Conservation (phyloP, 2,113 vertebrate species). For the Hippocampus barbouri region DNA sequence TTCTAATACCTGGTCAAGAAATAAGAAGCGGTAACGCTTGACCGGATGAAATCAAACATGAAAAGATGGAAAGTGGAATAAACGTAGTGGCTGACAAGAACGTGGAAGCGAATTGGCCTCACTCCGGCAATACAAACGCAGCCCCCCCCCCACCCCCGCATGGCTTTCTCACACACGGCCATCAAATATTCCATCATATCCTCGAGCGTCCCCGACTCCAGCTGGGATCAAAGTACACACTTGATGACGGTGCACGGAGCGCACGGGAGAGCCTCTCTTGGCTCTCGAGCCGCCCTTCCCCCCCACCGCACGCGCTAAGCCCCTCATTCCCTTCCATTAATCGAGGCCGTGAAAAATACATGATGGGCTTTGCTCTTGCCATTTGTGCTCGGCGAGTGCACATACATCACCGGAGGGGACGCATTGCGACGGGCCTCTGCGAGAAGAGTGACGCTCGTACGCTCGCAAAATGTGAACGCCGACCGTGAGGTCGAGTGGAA, state of each 20-base stretch:
- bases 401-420: conserved; percentile 17
- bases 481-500: not conserved
- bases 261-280: conserved; percentile 42
- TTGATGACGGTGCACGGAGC: conserved; percentile 50
- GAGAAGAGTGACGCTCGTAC: not conserved
- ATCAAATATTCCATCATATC: conserved; percentile 69
- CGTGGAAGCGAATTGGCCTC: too few species aligned
- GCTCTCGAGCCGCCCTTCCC: not conserved
- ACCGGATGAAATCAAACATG: too few species aligned
- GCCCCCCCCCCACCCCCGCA: too few species aligned
- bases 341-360: conserved; percentile 37
- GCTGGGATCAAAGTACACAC: conserved; percentile 64
- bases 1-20: too few species aligned
- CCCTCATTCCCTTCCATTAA: conserved; percentile 56
- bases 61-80: too few species aligned
- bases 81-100: too few species aligned
- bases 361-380: conserved; percentile 32
- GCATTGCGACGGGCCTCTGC: not conserved
- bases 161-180: conserved; percentile 49
- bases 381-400: conserved; percentile 34
- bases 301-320: conserved; percentile 22
- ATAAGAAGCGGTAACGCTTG: too few species aligned
- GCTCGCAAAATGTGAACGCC: conserved; percentile 2
- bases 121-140: too few species aligned
- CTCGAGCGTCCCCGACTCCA: conserved; percentile 59